These are phyloP conservation scores for Anastrepha ludens DNA, from an alignment of 1,140 invertebrate genomes.

Conservation along the genomic window DNA sequence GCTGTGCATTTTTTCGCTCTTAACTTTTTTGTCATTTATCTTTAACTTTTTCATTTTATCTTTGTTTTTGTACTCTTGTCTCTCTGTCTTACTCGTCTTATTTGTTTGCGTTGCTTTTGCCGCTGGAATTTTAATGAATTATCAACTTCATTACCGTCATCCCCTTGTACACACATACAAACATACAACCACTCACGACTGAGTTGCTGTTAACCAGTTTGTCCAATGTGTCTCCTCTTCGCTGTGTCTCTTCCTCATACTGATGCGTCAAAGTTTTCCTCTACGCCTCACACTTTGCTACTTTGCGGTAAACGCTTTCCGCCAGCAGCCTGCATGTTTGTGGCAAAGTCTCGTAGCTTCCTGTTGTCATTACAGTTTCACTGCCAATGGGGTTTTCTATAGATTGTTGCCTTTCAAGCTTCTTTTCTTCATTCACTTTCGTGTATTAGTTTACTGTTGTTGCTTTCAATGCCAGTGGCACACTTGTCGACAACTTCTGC, in stretches of 20 bases:
- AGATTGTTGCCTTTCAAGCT: slow-evolving; percentile 22
- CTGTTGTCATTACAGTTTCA: background rate
- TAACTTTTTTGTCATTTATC: background rate
- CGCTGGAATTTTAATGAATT: slow-evolving; percentile 43
- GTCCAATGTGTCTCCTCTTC: background rate
- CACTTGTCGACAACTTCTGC: slow-evolving; percentile 16
- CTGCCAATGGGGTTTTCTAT: slow-evolving; percentile 3
- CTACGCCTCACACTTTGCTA: background rate
- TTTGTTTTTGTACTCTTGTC: background rate
- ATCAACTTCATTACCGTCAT: slow-evolving; percentile 21
- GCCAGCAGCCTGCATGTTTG: slow-evolving; percentile 6
- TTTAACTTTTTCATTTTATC: background rate
- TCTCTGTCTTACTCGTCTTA: background rate
- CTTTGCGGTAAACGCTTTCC: background rate
- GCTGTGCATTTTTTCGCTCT: background rate
- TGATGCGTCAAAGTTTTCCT: background rate
- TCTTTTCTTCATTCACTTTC: background rate
- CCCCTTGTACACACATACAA: background rate
- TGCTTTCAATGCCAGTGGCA: background rate
- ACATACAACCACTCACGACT: too few relatives aligned
- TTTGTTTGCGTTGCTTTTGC: slow-evolving; percentile 5
- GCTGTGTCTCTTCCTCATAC: background rate
- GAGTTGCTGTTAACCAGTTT: background rate
- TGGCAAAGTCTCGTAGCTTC: slow-evolving; percentile 33
- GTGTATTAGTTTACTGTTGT: background rate